Conservation (phyloP, 1,140 invertebrate species). For the Sarcophaga peregrina region DNA sequence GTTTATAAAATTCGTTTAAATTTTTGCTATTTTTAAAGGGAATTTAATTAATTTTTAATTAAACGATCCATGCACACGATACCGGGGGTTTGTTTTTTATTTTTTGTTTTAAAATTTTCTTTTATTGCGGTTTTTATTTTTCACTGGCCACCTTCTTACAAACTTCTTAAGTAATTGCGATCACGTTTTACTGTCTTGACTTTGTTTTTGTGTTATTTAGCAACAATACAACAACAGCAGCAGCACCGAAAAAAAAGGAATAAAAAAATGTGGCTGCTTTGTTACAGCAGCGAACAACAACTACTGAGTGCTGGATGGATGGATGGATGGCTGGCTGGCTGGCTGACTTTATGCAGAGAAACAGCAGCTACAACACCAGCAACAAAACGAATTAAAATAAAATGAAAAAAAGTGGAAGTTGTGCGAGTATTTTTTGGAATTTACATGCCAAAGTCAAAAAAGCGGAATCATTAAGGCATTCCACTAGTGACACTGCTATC, state of each 20-base stretch:
- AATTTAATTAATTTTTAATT: background rate
- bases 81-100: background rate
- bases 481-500: background rate
- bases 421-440: conserved; percentile 7
- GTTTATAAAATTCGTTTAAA: too few relatives aligned
- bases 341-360: conserved; percentile 34
- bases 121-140: background rate
- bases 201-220: conserved; percentile 13
- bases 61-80: too few relatives aligned
- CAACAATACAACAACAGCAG: background rate
- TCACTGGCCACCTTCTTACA: background rate
- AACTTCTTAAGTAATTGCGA: background rate
- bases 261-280: background rate
- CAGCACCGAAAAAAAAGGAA: background rate
- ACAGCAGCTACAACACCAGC: background rate
- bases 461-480: background rate
- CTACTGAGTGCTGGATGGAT: background rate
- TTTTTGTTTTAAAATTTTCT: background rate
- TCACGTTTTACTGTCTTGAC: background rate
- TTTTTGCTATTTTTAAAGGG: background rate
- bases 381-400: conserved; percentile 24
- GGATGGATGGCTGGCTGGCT: background rate
- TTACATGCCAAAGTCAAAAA: conserved; percentile 18
- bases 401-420: conserved; percentile 25
- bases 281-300: conserved; percentile 9